Conservation (phyloP, 2,113 vertebrate species). For the Mystacornis crossleyi region DNA sequence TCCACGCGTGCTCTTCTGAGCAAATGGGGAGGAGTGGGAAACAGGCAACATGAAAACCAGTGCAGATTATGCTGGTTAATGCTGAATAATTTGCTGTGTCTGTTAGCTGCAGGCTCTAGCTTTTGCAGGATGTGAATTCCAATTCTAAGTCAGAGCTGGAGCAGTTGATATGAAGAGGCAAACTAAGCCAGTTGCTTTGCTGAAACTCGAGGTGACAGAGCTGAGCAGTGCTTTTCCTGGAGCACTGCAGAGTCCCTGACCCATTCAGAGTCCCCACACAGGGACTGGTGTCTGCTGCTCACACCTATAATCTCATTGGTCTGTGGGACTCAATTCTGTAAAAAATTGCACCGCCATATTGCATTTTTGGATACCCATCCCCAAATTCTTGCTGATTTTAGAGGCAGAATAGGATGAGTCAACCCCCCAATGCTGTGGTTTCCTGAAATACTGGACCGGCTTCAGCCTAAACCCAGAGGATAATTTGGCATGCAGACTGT, state of each 20-base stretch:
- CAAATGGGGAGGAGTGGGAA: neutral
- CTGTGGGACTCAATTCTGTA: neutral
- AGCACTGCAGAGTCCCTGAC: neutral
- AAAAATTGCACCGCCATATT: rapidly evolving
- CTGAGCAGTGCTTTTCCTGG: neutral
- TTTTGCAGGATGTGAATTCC: conserved; percentile 2
- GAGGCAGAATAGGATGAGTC: neutral
- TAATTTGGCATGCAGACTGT: neutral
- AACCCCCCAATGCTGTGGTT: rapidly evolving
- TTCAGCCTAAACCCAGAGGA: neutral
- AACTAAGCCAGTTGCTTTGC: neutral
- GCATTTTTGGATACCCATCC: neutral
- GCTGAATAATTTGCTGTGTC: conserved; percentile 9
- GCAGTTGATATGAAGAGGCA: neutral
- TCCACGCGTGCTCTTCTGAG: neutral
- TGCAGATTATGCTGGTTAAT: neutral
- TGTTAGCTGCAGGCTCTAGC: conserved; percentile 7
- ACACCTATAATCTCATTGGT: rapidly evolving
- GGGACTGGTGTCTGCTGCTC: rapidly evolving
- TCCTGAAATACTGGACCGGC: neutral
- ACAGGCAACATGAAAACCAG: neutral
- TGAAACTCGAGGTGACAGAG: neutral
- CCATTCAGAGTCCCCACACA: rapidly evolving
- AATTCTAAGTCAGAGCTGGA: neutral
- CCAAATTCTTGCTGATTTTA: neutral